Base-by-base conservation (phyloP, 2,113 vertebrate species). In the Thymallus thymallus region DNA sequence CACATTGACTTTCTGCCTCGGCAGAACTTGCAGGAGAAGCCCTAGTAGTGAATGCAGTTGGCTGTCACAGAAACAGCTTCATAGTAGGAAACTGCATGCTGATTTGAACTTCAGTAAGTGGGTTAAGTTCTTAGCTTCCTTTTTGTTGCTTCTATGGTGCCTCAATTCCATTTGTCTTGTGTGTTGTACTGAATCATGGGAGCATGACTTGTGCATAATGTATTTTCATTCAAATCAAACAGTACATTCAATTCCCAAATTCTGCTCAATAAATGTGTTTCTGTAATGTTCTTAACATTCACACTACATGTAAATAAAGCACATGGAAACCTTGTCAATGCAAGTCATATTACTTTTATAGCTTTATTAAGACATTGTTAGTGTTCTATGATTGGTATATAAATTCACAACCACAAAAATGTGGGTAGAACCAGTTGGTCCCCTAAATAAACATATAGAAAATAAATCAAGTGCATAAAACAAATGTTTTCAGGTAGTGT, bases 191-290 rank as follows among this genome's bases (percentile, higher is more conserved):
- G 45, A 71, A 23, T 56, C 55, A 71, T 71, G 56, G 61, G 23
- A 64, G 22, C 56, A 60, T 60, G 64, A 32, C 64, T 66, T 35
- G 64, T 68, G 10, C 35, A 41, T 41, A 41, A 68, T 68, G 16
- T 64, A 29, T 16, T 68, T 41, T 68, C 41, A 46, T 45, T 68
- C 1, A 14, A 68, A 45, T n/a, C 20, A 13, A 68, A 68, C 14
- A 35, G 64, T 68, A 66, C 62, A 64, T 64, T 64, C 13, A 64
- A 72, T 56, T 80, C 66, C 56, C 29, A 72, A 78, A 32, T 71
- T 55, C 26, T 76, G 72, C 77, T 80, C 35, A 86, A 78, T 86
- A 88, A 86, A 86, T 51, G 29, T 32, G 20, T 66, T 74, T 78
- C 73, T 65, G 71, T 63, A 69, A 48, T 48, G 9, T 48, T 48